Percentiles rank a stretch among this genome's conserved stretches.
These are phyloP conservation scores for Nothobranchius kuhntae DNA, from an alignment of 2,113 vertebrate species.

Conservation along the genomic window DNA sequence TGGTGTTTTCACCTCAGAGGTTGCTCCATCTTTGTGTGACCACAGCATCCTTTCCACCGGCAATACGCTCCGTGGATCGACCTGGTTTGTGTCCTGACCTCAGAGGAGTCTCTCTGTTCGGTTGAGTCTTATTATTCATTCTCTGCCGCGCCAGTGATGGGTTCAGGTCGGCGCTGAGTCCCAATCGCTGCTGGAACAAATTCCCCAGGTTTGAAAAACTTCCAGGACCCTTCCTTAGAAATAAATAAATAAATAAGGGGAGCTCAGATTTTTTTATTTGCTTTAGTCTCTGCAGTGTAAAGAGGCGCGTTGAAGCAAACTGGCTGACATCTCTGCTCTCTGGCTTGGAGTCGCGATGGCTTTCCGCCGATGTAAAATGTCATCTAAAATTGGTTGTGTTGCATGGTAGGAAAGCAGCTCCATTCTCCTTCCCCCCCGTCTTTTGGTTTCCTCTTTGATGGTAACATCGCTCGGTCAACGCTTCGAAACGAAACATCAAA, in stretches of 20 bases:
- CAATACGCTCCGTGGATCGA: constrained; percentile 40
- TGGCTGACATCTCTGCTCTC: constrained; percentile 46
- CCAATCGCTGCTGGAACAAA: constrained; percentile 20
- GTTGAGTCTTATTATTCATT: constrained; percentile 47
- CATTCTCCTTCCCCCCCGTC: constrained; percentile 37
- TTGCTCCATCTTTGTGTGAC: constrained; percentile 42
- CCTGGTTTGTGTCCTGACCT: constrained; percentile 49
- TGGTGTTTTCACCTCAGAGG: constrained; percentile 40
- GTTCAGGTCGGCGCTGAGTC: constrained; percentile 40
- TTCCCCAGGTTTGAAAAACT: constrained; percentile 28
- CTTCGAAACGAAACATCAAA: constrained; percentile 11
- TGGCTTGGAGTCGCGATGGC: constrained; percentile 39
- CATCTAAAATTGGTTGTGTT: constrained; percentile 68
- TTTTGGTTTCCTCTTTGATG: constrained; percentile 40
- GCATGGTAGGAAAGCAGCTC: constrained; percentile 45
- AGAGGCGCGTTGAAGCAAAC: constrained; percentile 38
- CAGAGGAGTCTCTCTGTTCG: constrained; percentile 29
- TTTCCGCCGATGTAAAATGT: constrained; percentile 68
- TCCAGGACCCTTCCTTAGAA: constrained; percentile 5
- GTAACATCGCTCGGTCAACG: constrained; percentile 21
- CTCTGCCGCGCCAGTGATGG: constrained; percentile 32
- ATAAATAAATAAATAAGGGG: background rate
- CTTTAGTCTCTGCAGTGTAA: constrained; percentile 25
- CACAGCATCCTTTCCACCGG: constrained; percentile 49
- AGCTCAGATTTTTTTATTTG: constrained; percentile 20